Evolutionary conservation across 2,113 vertebrate genomes (phyloP), one percentile per base, ranked within the genome.

Genomic region (Nyctereutes procyonoides): DNA sequence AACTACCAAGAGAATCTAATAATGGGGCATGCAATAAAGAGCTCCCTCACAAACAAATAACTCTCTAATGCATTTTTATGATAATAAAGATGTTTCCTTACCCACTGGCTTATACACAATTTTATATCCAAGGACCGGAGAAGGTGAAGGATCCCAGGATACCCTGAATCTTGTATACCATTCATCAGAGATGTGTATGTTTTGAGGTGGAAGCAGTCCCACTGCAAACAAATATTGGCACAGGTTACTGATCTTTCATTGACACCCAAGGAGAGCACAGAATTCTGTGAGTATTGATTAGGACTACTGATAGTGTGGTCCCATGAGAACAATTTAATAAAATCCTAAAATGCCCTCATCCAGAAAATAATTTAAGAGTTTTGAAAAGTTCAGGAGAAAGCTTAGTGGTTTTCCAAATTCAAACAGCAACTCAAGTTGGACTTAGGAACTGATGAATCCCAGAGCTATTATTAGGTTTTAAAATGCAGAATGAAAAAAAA

Each of bases 161-260:
- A 99, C 99, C 65, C 99, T 98, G 99, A 99, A 99, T 22, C 99
- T 98, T 5, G 99, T 99, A 97, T 99, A 99, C 99, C 99, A 99
- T 97, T 99, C 99, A n/a, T 99, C 99, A 9, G 99, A 99, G 90
- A 99, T 98, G 1, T 99, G 99, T 38, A 99, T 99, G 98, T 99
- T 99, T 97, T 99, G 99, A 96, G 99, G 99, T 80, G 99, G 99
- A 98, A 99, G 98, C 67, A 99, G 98, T 43, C 99, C 99, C 85
- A 99, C 99, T 99, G 96, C 94, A 97, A 98, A 97, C 88, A 96
- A 98, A 96, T 77, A 84, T 89, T 32, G 67, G 16, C 26, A 92
- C 12, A 56, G 0, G 0, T 97, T 86, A 97, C 24, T 82, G 58
- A 63, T 53, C 69, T 76, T 63, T 74, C 26, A 53, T 24, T 92